Base-by-base conservation (phyloP, 2,797 vertebrate species). In the Lepidocolaptes lacrymiger region DNA sequence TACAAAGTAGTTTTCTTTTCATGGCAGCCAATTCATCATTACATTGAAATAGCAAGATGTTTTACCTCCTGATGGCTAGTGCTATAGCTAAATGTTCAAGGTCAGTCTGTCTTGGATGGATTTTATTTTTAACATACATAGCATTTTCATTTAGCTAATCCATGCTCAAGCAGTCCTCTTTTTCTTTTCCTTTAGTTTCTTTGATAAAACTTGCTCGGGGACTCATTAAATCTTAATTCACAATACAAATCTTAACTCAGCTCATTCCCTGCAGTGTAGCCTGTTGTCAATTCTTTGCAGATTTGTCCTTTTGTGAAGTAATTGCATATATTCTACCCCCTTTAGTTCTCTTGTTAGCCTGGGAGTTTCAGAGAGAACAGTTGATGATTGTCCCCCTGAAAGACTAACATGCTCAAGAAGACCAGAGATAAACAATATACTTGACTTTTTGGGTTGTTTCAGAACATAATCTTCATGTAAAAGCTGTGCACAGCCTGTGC, bases 201-300 rank as follows among this genome's bases (percentile, higher is more conserved):
- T 77, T 89, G 82, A 69, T 93, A 91, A 81, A 95, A 83, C 76
- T 96, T 94, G 76, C 76, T 73, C 3, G 1, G 85, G 73, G 89
- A 69, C 88, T 93, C 81, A 86, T 97, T 95, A 95, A 95, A 92
- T 84, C 87, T 75, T 85, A 92, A 91, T 92, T 92, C 92, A 84
- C 46, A 78, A 43, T 92, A 69, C 85, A 89, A 76, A 89, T 90
- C 85, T 93, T 88, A n/a, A 28, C 32, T 91, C 21, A n/a, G 32
- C 32, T 91, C 21, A 11, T 92, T 93, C 91, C 93, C 85, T 72
- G 81, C 58, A 91, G 84, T 72, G 61, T 85, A 54, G 34, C 71
- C 64, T 2, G 2, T 83, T 5, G 4, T 68, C 4, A 2, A 16
- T 75, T 83, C 68, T 80, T 83, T 72, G 56, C 44, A 58, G 68